Percentiles rank a stretch among this genome's conserved stretches.
These are phyloP conservation scores for Carassius auratus DNA, from an alignment of 2,113 vertebrate species.

Conservation along the genomic window DNA sequence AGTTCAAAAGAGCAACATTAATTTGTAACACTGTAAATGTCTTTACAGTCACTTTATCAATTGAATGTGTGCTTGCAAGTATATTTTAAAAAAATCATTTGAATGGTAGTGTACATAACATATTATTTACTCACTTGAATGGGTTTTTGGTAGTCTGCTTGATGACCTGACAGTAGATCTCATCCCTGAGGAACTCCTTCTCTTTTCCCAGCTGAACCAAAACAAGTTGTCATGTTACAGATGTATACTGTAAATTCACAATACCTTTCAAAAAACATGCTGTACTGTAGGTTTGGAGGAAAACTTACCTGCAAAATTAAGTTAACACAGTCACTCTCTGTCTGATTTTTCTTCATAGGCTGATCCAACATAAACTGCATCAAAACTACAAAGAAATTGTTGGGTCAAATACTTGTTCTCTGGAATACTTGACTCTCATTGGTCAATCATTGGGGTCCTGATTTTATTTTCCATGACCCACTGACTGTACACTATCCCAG, in stretches of 20 bases:
- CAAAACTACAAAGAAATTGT: constrained; percentile 72
- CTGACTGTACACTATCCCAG: background rate
- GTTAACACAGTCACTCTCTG: constrained; percentile 70
- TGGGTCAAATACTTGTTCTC: background rate
- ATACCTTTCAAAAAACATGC: background rate
- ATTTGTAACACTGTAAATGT: too few species aligned
- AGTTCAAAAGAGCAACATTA: too few species aligned
- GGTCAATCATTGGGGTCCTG: background rate
- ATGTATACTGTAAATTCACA: background rate
- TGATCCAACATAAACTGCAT: constrained; percentile 92
- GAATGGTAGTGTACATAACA: background rate
- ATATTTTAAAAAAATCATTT: background rate
- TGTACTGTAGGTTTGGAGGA: background rate
- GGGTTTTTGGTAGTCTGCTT: constrained; percentile 88
- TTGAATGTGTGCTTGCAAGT: background rate
- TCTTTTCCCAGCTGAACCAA: constrained; percentile 84
- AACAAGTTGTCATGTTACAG: background rate
- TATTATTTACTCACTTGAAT: constrained; percentile 75
- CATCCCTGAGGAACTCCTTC: constrained; percentile 84
- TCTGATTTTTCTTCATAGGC: constrained; percentile 69
- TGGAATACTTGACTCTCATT: background rate
- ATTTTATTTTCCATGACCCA: background rate
- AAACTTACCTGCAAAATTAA: constrained; percentile 82
- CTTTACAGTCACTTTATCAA: too few species aligned
- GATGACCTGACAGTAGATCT: constrained; percentile 93